These are phyloP conservation scores for Dimorphilus gyrociliatus DNA, from an alignment of 2,888 invertebrate species.

Conservation along the genomic window DNA sequence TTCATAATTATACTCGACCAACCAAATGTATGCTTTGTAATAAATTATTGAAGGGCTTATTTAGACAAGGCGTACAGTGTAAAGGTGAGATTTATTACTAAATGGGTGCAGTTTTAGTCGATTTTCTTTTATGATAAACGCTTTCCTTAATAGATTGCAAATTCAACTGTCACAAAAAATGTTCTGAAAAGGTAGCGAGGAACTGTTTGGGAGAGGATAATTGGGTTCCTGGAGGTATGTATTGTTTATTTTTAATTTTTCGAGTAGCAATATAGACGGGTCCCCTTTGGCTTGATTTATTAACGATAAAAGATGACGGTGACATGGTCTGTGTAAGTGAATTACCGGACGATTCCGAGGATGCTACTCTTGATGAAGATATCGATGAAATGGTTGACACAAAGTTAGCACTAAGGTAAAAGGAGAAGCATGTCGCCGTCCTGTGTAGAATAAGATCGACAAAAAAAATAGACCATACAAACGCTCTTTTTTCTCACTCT, in stretches of 20 bases:
- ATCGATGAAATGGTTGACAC: conserved; percentile 15
- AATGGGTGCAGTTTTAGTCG: not conserved
- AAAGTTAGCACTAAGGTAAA: conserved; percentile 31
- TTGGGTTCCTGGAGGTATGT: conserved; percentile 10
- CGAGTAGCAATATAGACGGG: too few species aligned
- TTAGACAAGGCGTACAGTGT: conserved; percentile 84
- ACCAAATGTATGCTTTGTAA: conserved; percentile 92
- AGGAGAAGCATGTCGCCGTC: too few species aligned
- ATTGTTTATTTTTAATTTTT: too few species aligned
- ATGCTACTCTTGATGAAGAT: conserved; percentile 11
- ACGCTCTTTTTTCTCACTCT: too few species aligned
- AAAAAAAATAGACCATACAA: too few species aligned
- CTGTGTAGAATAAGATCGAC: too few species aligned
- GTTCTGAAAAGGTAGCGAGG: conserved; percentile 78
- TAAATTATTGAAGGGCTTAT: conserved; percentile 78
- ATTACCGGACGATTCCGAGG: conserved; percentile 1
- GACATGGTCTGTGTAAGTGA: not conserved
- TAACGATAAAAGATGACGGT: too few species aligned
- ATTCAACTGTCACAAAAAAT: conserved; percentile 93
- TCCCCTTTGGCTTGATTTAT: too few species aligned
- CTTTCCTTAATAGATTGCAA: conserved; percentile 60
- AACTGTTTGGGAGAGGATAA: conserved; percentile 53
- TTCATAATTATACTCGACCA: conserved; percentile 88
- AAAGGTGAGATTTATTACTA: conserved; percentile 44
- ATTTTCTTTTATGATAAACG: conserved; percentile 1